Evolutionary conservation across 2,797 vertebrate genomes (phyloP), one percentile per base, ranked within the genome.

Genomic region (Eidolon dupreanum): DNA sequence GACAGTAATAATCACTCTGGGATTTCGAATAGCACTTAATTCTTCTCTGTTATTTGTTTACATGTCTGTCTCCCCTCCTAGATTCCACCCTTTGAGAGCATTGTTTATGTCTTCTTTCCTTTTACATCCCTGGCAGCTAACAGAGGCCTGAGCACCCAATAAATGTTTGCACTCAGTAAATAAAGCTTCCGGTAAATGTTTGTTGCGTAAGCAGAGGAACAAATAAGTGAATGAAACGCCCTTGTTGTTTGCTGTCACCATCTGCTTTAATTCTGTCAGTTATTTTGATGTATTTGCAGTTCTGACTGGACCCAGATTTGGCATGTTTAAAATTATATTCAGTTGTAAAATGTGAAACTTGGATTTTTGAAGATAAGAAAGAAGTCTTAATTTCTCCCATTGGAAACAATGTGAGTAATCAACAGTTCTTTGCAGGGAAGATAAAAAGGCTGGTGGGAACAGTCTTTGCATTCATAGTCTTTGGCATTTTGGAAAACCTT

Each of bases 231-330:
- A 92, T 96, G 96, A 95, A 95, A 71, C 79, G 2, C 88, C 81
- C 88, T 92, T 73, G 90, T 93, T 93, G 84, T 82, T 96, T 77
- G 78, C 96, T 93, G 75, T 93, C 94, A 74, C 94, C 96, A 96
- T 97, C 92, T 97, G 92, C 94, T 97, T 95, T 93, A 96, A 94
- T 81, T 95, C 93, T 94, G 90, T 92, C 92, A 38, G 68, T 92
- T 96, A 96, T 93, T 96, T 93, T 94, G 87, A 97, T 90, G 90
- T 38, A 93, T 96, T 95, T 93, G 93, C 93, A 96, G 73, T 97
- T 97, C 93, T 97, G 97, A 96, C 96, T 96, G 79, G 88, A 95
- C 96, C 94, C 90, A 97, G 96, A 97, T 93, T 96, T 96, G 92
- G 88, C 93, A 95, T 97, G 92, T 96, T 95, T 88, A 93, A 97